Conservation (phyloP, 2,113 vertebrate genomes). For the Saccopteryx bilineata region DNA sequence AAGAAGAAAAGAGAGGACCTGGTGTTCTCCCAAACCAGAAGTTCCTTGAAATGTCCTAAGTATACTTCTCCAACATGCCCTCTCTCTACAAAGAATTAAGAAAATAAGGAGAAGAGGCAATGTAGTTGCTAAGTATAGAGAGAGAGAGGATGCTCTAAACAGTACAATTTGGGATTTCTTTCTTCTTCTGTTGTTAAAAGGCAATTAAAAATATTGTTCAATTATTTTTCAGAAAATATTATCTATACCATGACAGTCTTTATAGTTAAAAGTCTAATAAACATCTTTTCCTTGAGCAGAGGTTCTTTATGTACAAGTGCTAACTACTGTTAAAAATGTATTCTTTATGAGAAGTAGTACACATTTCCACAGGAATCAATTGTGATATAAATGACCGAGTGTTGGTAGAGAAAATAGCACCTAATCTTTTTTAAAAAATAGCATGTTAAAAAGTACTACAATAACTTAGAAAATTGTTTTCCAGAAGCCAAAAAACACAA, state of each 20-base stretch:
- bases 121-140: background rate
- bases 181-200: slow-evolving; percentile 59
- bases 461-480: slow-evolving; percentile 23
- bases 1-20: slow-evolving; percentile 55
- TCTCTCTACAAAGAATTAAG: background rate
- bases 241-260: background rate
- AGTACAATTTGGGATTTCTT: slow-evolving; percentile 3
- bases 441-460: slow-evolving; percentile 20
- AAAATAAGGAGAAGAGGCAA: slow-evolving; percentile 7
- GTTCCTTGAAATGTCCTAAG: slow-evolving; percentile 45
- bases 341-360: slow-evolving; percentile 44
- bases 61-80: background rate
- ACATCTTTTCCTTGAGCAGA: background rate
- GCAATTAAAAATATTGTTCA: slow-evolving; percentile 51
- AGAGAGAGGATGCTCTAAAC: slow-evolving; percentile 12
- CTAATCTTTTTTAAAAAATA: background rate
- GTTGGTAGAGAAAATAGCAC: background rate
- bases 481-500: slow-evolving; percentile 25
- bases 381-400: background rate
- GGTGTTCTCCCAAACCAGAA: slow-evolving; percentile 49
- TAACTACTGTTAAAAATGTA: slow-evolving; percentile 50
- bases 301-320: slow-evolving; percentile 22
- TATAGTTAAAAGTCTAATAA: slow-evolving; percentile 47
- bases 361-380: background rate
- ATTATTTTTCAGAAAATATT: slow-evolving; percentile 24